phyloP scores from a whole-genome alignment of 2,888 invertebrate species.

The Oegoconia quadripuncta region DNA sequence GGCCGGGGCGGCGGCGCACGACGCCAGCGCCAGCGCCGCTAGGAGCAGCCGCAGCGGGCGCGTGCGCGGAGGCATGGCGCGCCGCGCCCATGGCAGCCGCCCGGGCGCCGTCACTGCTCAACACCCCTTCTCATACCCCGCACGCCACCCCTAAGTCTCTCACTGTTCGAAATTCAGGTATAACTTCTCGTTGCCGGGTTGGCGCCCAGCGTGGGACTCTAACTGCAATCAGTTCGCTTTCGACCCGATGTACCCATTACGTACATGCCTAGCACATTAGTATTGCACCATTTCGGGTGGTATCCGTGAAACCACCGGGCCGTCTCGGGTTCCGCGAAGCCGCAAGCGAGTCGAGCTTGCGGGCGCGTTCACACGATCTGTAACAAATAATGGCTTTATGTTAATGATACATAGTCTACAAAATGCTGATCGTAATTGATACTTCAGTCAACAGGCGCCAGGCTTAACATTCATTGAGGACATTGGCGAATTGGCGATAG shows the following conservation, averaged over 20 bases:
- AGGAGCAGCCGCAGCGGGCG: constrained; percentile 75
- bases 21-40: constrained; percentile 74
- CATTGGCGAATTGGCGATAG: neutral
- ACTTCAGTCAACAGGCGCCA: constrained; percentile 12
- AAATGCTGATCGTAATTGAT: constrained; percentile 35
- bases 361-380: constrained; percentile 59
- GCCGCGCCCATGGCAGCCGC: constrained; percentile 77
- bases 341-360: constrained; percentile 49
- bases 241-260: constrained; percentile 23
- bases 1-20: constrained; percentile 73
- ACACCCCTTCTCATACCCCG: constrained; percentile 52
- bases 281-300: constrained; percentile 39
- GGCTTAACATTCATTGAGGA: constrained; percentile 2
- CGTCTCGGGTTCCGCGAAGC: constrained; percentile 44
- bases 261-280: constrained; percentile 29
- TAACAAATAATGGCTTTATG: constrained; percentile 56
- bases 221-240: constrained; percentile 26
- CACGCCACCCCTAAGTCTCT: constrained; percentile 17
- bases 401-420: constrained; percentile 48
- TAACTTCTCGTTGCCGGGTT: neutral
- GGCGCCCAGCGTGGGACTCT: constrained; percentile 13
- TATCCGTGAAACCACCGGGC: constrained; percentile 24
- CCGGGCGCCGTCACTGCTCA: constrained; percentile 74
- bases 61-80: constrained; percentile 74
- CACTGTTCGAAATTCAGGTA: neutral